Base-by-base conservation (phyloP, 2,113 vertebrate species). In the Monarcha castaneiventris region DNA sequence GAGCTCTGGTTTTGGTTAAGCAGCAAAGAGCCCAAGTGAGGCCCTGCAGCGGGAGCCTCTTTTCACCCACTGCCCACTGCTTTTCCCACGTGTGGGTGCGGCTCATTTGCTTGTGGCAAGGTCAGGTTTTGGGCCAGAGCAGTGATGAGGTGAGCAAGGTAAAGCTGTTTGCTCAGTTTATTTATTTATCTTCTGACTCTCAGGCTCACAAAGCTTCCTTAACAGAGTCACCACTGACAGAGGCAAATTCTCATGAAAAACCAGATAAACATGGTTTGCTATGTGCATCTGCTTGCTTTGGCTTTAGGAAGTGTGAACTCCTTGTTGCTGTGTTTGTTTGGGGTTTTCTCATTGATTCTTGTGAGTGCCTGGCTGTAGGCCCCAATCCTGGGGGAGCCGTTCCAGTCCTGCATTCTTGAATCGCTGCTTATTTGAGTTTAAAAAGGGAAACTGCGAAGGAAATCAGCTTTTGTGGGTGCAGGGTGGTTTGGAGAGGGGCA, bases 341-440 rank as follows among this genome's bases (percentile, higher is more conserved):
- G 20, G 39, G 2, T 2, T 62, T 68, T 61, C 35, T 32, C 13
- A 16, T 58, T 37, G 48, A 23, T 23, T 72, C 43, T 37, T 64
- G 39, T 3, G 0, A 35, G 21, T 30, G n/a, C 56, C 35, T 23
- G 30, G 66, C 71, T 37, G 1, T 11, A 17, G 41, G 16, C 33
- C 66, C 35, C 37, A 11, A 0, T 7, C 14, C 32, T 21, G 67
- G 25, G 26, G 37, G 21, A 39, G 52, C 87, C 0, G 0, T 2
- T 67, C 27, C 61, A 43, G 43, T 3, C 32, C 62, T 27, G 13
- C 39, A 4, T 12, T 49, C 22, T 0, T 4, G 4, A 67, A 14
- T 30, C 2, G 0, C 51, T 43, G 13, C 20, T 48, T 11, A 3
- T 15, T 58, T 30, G 67, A 22, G 54, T 41, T 68, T 7, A 6